Percentiles rank a stretch among this genome's conserved stretches.
phyloP scores from a whole-genome alignment of 2,113 vertebrate species.

The Zapus hudsonius region DNA sequence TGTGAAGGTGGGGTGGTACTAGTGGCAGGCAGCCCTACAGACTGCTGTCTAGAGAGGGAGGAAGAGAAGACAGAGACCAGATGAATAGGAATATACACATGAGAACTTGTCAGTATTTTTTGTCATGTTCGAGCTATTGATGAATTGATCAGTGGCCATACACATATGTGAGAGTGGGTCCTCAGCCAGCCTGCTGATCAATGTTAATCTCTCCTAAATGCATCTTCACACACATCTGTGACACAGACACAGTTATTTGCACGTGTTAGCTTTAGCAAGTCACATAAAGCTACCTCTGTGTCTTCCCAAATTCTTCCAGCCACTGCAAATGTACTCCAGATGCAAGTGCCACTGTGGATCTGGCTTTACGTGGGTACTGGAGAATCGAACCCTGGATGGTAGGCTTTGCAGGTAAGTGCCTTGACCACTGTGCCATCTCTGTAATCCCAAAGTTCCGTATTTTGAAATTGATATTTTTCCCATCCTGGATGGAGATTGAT shows the following conservation, averaged over 20 bases:
- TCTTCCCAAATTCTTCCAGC: not conserved
- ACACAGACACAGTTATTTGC: not conserved
- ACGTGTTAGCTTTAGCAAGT: not conserved
- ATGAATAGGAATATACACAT: not conserved
- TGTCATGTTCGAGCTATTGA: not conserved
- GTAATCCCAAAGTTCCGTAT: too few relatives aligned
- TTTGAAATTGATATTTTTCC: not conserved
- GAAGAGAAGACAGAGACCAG: not conserved
- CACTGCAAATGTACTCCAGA: too few relatives aligned
- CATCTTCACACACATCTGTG: not conserved
- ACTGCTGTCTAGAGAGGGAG: not conserved
- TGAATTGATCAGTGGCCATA: not conserved
- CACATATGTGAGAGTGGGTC: not conserved
- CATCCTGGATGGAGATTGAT: not conserved
- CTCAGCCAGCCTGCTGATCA: not conserved
- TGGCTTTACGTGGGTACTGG: too few relatives aligned
- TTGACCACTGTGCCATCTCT: too few relatives aligned
- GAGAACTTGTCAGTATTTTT: not conserved
- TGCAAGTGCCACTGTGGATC: too few relatives aligned
- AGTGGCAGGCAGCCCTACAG: not conserved
- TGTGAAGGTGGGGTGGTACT: not conserved
- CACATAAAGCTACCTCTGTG: not conserved
- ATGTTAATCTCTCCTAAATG: not conserved
- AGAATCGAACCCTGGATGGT: too few relatives aligned
- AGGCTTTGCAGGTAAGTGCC: too few relatives aligned